Evolutionary conservation across 2,113 vertebrate genomes (phyloP), one percentile per base, ranked within the genome.

Genomic region (Oplegnathus fasciatus): DNA sequence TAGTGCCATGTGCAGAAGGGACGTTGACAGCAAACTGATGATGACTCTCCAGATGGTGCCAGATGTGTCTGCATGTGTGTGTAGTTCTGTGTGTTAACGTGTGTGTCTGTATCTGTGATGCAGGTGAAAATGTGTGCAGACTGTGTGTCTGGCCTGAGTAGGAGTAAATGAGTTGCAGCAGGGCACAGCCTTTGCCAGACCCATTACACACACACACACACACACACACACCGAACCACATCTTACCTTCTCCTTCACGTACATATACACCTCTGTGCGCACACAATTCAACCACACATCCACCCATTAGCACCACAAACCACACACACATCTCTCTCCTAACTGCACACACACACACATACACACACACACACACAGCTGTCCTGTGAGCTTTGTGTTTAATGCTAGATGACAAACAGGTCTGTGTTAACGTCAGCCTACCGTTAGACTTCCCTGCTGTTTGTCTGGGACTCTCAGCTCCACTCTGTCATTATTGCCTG

Each of bases 141-240:
- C 83, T 48, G 66, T 44, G 61, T 72, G 86, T 89, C 87, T 87
- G 88, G 82, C 68, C 67, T 69, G 32, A 82, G 86, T 57, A 46
- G 84, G 80, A 87, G 86, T 88, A 89, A 90, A 92, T 86, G 61
- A 87, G 75, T 86, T 90, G 80, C 87, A 88, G 83, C 68, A 80
- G 78, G 40, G 22, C 67, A 30, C 26, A 86, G 30, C 13, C 71
- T 78, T 76, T 22, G 67, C 68, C 81, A 85, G 85, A 79, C 52
- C 66, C 57, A 62, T 68, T 20, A 37, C 20, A 76, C 44, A n/a
- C 62, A 67, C 58, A 65, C 55, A 70, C 57, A 32, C 30, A 32
- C 26, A 37, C 48, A 57, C 62, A 52, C 57, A 42, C 74, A 74
- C 28, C 10, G 40, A 44, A 75, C 28, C 15, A 20, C 28, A 64